Conservation (phyloP, 2,888 invertebrate genomes). For the Nematopogon swammerdamellus region DNA sequence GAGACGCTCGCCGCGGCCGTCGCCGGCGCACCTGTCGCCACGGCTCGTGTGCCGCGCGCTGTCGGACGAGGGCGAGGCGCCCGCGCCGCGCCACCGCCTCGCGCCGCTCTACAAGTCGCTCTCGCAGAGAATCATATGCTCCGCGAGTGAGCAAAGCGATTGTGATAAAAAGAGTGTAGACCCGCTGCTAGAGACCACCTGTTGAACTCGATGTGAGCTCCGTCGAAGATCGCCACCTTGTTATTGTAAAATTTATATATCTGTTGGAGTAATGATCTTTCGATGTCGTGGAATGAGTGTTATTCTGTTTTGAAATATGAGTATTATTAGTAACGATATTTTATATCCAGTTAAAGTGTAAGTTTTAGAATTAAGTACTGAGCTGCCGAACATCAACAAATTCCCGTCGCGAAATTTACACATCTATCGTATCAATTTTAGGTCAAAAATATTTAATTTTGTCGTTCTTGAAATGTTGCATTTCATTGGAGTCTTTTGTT, state of each 20-base stretch:
- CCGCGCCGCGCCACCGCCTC: constrained; percentile 7
- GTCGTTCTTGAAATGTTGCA: too few species aligned
- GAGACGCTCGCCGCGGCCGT: constrained; percentile 22
- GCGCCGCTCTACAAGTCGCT: constrained; percentile 22
- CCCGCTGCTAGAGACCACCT: constrained; percentile 44
- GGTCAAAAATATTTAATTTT: too few species aligned
- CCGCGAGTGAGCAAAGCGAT: constrained; percentile 14
- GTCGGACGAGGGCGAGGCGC: constrained; percentile 12
- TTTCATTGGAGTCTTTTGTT: too few species aligned
- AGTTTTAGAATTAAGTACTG: constrained; percentile 21
- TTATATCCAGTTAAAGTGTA: constrained; percentile 45
- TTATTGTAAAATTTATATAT: background rate
- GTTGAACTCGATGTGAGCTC: constrained; percentile 16
- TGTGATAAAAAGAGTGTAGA: constrained; percentile 17
- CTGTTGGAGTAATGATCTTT: constrained; percentile 5
- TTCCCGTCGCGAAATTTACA: background rate
- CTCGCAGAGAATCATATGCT: constrained; percentile 23
- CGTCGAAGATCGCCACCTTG: background rate
- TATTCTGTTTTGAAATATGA: constrained; percentile 18
- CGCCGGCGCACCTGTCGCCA: constrained; percentile 18
- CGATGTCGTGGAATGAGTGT: background rate
- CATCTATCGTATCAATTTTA: too few species aligned
- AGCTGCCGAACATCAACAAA: background rate
- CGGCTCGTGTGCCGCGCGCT: constrained; percentile 6
- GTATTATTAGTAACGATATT: constrained; percentile 50